Evolutionary conservation across 2,113 vertebrate species (phyloP), one percentile per base, ranked within the genome.

Genomic region (Agelaius tricolor): DNA sequence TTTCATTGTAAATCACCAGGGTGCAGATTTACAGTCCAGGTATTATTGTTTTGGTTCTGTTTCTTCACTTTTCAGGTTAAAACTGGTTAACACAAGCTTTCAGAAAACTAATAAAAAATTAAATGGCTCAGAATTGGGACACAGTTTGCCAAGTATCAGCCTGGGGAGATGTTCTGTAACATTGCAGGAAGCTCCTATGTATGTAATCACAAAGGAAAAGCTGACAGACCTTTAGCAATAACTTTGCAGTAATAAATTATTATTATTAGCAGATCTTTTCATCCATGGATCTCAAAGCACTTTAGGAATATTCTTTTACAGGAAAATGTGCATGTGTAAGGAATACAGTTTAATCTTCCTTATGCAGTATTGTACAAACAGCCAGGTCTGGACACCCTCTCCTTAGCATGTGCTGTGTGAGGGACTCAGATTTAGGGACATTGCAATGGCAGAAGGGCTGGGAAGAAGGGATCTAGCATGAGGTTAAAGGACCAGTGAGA

Each of bases 21-120:
- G 49, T 87, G 49, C 61, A 72, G 66, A 69, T 91, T 94, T 92
- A 91, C 54, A 82, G 20, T 72, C 76, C 89, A 94, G 89, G 69
- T 97, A 72, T 84, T 87, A 81, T 52, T 84, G 27, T 4, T 30
- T 89, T 92, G 44, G 52, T 81, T 83, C 68, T 78, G n/a, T 81
- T 95, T 69, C 61, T 91, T 89, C 44, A 57, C 23, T 94, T 91
- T 61, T 84, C 73, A 87, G 74, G 39, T 82, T 75, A 78, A 87
- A 92, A 79, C 69, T 5, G 7, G 67, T 49, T 68, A 92, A 87
- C 30, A 65, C 20, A 73, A 87, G 57, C 54, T 84, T 91, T 89
- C 73, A 84, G 41, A 92, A 89, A 92, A 82, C 6, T 2, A 94
- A 72, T 67, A 47, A 78, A 92, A 93, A 91, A 63, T 75, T 33